Conservation (phyloP, 2,113 vertebrate species). For the Lasiurus cinereus region DNA sequence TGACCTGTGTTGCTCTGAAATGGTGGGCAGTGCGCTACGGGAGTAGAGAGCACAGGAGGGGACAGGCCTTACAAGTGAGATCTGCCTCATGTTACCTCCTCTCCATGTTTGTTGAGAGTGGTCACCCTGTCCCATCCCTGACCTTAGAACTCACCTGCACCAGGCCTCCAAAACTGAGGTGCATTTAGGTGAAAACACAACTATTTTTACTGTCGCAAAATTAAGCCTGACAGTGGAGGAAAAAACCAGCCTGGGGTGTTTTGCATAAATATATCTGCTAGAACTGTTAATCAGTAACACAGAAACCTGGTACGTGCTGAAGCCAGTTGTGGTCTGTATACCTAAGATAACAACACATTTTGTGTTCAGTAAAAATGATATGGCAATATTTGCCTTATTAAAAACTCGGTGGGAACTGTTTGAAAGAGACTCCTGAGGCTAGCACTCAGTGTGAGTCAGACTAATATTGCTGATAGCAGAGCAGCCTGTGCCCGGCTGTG, state of each 20-base stretch:
- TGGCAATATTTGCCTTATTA: slow-evolving; percentile 82
- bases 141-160: not conserved
- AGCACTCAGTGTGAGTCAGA: slow-evolving; percentile 70
- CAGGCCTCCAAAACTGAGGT: not conserved
- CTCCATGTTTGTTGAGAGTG: not conserved
- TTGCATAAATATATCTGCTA: slow-evolving; percentile 67
- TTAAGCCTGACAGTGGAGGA: not conserved
- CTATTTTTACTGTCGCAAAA: slow-evolving; percentile 63
- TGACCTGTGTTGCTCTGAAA: not conserved
- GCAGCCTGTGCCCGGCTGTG: slow-evolving; percentile 70
- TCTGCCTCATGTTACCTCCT: not conserved
- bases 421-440: slow-evolving; percentile 74
- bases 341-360: slow-evolving; percentile 84
- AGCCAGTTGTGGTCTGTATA: slow-evolving; percentile 80
- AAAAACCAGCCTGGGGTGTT: slow-evolving; percentile 72
- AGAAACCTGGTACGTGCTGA: slow-evolving; percentile 77
- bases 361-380: slow-evolving; percentile 75
- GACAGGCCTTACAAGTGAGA: not conserved
- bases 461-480: slow-evolving; percentile 13
- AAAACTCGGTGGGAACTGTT: slow-evolving; percentile 69
- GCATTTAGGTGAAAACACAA: not conserved
- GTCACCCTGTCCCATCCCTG: not conserved
- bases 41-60: not conserved
- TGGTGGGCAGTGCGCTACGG: not conserved
- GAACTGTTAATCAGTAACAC: slow-evolving; percentile 85